Base-by-base conservation (phyloP, 2,113 vertebrate species). In the Takifugu flavidus region DNA sequence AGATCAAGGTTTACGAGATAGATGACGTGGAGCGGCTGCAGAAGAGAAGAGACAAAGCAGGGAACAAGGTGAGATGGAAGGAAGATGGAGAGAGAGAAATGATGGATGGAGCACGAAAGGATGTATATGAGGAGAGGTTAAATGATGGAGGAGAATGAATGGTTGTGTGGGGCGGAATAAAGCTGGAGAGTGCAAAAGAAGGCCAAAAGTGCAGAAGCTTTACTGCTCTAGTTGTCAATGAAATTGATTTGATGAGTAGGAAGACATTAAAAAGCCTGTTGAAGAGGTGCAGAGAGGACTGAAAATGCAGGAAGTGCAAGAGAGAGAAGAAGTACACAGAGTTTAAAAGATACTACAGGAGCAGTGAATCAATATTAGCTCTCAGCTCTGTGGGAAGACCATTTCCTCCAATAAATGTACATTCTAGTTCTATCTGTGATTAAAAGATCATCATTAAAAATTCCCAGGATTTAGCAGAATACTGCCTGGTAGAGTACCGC, bases 1-100 rank as follows among this genome's bases (percentile, higher is more conserved):
- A 98, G 89, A 98, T 99, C 76, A 99, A 98, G 75, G 96, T 99
- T 57, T 99, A 98, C n/a, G 96, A 99, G 75, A 99, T 99, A 2
- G 97, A 99, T 14, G 96, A 99, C 0, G 95, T 99, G 6, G 95
- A 99, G 61, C 92, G 96, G 50, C 92, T 98, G 44, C 95, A 98
- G 84, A 89, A 93, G 74, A 92, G 93, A 54, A 90, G 92, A 60
- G 88, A 87, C 55, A 91, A 90, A 12, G 88, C 80, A 11, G 86
- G 88, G 49, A 87, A 68, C 89, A 96, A 95, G 92, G 97, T 98
- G 82, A 90, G 91, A 73, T 14, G 34, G 51, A 31, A 25, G 25
- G 12, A 28, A 42, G 12, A 8, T 8, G 45, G 3, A 1, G 31
- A 43, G 12, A 14, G 6, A 20, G 20, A 20, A 20, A 20, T 20